Evolutionary conservation across 2,797 vertebrate species (phyloP).

Genomic region (Thripadectes ignobilis): DNA sequence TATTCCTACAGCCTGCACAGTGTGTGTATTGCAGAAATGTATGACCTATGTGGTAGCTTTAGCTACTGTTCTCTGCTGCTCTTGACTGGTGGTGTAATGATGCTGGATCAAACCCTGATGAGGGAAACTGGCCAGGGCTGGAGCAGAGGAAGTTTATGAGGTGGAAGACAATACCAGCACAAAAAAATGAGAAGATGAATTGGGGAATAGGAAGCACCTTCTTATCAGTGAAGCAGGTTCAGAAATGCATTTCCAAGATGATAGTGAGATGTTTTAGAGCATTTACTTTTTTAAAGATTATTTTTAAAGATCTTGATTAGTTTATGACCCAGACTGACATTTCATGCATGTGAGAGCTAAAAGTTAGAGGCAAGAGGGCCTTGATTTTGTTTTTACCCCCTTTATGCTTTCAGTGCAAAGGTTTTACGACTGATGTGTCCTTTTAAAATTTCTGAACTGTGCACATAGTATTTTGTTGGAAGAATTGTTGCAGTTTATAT

Average conservation of each 20-base stretch:
- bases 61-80: neutral
- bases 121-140: neutral
- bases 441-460: neutral
- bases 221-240: neutral
- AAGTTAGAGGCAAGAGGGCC: neutral
- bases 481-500: neutral
- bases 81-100: neutral
- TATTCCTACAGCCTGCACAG: neutral
- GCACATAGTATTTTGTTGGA: neutral
- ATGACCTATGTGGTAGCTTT: neutral
- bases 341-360: neutral
- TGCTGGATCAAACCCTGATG: neutral
- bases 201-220: neutral
- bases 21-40: neutral
- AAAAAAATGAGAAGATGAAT: neutral
- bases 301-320: neutral
- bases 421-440: neutral
- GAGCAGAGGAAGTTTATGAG: neutral
- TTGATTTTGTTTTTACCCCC: neutral
- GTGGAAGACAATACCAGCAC: neutral
- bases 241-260: neutral
- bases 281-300: neutral
- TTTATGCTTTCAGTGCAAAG: neutral
- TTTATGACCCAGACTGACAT: neutral
- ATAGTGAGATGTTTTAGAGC: neutral